Evolutionary conservation across 1,140 invertebrate species (phyloP).

Genomic region (Thaumatotibia leucotreta): DNA sequence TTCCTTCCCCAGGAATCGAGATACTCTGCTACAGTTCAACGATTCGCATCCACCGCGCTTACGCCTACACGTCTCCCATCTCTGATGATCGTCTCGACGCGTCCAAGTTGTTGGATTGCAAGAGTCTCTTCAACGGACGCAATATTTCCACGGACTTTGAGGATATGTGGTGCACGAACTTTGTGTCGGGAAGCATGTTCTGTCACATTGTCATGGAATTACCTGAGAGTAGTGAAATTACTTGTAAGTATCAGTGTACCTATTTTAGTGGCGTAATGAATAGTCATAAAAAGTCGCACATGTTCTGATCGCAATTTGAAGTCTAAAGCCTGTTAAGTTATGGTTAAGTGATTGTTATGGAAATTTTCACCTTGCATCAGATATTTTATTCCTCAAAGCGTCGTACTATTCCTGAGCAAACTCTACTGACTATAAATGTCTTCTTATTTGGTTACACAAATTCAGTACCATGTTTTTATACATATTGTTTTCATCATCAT

Average conservation of each 20-base stretch:
- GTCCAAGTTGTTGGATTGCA: constrained; percentile 42
- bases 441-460: too few relatives aligned
- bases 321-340: too few relatives aligned
- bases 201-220: constrained; percentile 76
- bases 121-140: constrained; percentile 76
- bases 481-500: too few relatives aligned
- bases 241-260: constrained; percentile 46
- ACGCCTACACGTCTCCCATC: constrained; percentile 45
- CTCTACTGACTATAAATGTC: too few relatives aligned
- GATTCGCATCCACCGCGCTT: constrained; percentile 41
- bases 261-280: neutral
- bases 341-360: too few relatives aligned
- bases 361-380: too few relatives aligned
- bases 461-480: too few relatives aligned
- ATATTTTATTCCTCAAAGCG: too few relatives aligned
- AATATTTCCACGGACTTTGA: constrained; percentile 78
- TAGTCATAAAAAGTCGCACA: too few relatives aligned
- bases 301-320: too few relatives aligned
- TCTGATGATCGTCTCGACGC: constrained; percentile 28
- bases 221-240: constrained; percentile 71
- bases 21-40: constrained; percentile 45
- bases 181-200: constrained; percentile 51
- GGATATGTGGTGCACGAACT: constrained; percentile 80
- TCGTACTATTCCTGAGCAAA: too few relatives aligned
- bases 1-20: constrained; percentile 46